Evolutionary conservation across 2,888 invertebrate species (phyloP).

Genomic region (Notodonta ziczac): DNA sequence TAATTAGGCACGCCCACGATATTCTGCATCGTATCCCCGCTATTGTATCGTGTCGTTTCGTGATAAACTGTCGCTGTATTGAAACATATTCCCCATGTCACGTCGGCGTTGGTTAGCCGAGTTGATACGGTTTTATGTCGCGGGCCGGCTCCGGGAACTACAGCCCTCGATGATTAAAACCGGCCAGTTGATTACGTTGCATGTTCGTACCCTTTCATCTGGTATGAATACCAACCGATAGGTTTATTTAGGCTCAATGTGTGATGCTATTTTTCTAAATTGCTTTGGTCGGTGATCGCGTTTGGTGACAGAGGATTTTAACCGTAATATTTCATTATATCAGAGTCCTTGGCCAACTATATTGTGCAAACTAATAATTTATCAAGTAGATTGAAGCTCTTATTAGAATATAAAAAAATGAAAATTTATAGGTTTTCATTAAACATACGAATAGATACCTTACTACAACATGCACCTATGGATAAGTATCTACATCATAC

Average conservation of each 20-base stretch:
- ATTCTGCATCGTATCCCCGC: conserved; percentile 16
- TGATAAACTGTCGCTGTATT: conserved; percentile 39
- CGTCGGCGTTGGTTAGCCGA: conserved; percentile 17
- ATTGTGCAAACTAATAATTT: no score
- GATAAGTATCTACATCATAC: no score
- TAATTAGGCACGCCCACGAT: conserved; percentile 10
- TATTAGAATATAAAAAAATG: no score
- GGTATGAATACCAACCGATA: conserved; percentile 53
- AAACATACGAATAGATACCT: no score
- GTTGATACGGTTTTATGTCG: conserved; percentile 24
- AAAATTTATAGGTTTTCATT: no score
- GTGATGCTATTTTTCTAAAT: conserved; percentile 28
- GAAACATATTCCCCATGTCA: conserved; percentile 37
- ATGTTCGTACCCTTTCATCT: conserved; percentile 61
- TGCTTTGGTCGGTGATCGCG: conserved; percentile 8
- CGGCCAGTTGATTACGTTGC: conserved; percentile 70
- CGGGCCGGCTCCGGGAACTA: conserved; percentile 41
- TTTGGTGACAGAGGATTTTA: no score
- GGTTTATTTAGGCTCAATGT: conserved; percentile 51
- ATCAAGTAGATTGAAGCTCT: no score
- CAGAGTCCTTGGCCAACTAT: no score
- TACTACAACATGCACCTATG: no score
- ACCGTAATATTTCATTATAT: no score
- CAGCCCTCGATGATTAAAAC: conserved; percentile 71
- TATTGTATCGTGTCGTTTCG: conserved; percentile 31